Conservation (phyloP, 2,113 vertebrate genomes). For the Callipepla californica region DNA sequence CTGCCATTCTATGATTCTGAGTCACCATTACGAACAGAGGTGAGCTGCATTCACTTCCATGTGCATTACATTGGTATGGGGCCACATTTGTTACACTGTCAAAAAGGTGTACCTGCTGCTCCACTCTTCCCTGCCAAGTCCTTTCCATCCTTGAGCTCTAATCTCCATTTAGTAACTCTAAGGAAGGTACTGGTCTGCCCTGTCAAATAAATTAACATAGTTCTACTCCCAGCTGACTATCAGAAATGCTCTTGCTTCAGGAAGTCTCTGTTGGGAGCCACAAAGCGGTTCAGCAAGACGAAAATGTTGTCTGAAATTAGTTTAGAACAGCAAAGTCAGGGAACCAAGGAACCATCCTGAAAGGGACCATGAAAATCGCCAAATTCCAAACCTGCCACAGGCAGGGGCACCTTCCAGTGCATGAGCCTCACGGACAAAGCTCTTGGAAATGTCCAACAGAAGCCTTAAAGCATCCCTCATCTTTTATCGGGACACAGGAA, state of each 20-base stretch:
- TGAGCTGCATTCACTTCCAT: not conserved
- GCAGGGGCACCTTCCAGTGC: not conserved
- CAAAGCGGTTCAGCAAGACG: not conserved
- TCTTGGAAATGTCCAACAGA: not conserved
- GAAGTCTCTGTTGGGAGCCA: not conserved
- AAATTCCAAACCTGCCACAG: not conserved
- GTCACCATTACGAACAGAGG: accelerated
- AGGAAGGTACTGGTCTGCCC: not conserved
- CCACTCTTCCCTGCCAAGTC: not conserved
- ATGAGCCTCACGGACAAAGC: not conserved
- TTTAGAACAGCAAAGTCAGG: not conserved
- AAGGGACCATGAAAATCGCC: not conserved
- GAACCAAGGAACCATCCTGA: not conserved
- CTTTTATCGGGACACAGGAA: not conserved
- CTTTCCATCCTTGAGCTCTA: not conserved
- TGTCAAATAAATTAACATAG: not conserved
- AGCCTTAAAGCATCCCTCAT: not conserved
- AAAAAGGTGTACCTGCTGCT: not conserved
- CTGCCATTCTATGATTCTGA: not conserved
- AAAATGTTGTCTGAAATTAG: not conserved
- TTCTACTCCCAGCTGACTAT: not conserved
- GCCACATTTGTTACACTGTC: accelerated
- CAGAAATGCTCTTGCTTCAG: not conserved
- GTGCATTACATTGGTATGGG: accelerated
- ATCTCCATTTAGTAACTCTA: not conserved